Evolutionary conservation across 2,113 vertebrate species (phyloP), one percentile per base, ranked within the genome.

Genomic region (Xyliphius kryptos): DNA sequence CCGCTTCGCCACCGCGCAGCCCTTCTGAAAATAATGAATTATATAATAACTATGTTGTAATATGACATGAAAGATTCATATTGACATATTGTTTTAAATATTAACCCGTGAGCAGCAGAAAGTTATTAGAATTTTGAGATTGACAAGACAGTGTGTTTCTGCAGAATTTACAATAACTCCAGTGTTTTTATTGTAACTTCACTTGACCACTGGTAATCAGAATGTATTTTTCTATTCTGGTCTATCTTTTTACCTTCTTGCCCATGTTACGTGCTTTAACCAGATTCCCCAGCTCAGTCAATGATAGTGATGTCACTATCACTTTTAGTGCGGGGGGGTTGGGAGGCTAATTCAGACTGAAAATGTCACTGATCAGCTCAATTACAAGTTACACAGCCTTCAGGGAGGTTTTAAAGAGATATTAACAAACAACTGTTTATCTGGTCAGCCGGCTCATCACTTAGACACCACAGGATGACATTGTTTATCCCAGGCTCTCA

Each of bases 291-390:
- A 57, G 38, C 40, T 57, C 40, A 57, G 37, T 43, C 19, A 43
- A 57, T 57, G 0, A 14, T 21, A 57, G 15, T 44, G n/a, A 1
- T 44, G 17, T 22, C 19, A 21, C 51, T 62, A 52, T 51, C 63
- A 62, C 57, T 36, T 15, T 40, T 51, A 50, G 55, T n/a, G 26
- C 32, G 55, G 36, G 20, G 47, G 20, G n/a, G n/a, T n/a, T 21
- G 5, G 9, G 38, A 19, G 56, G 44, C 50, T 70, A 60, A 56
- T 41, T 36, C 63, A 21, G 20, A 19, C 37, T 20, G 65, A 61
- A 26, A 49, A 20, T 21, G 52, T 46, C 43, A 36, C 16, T n/a
- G 21, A 59, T 70, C 56, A 59, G 50, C 58, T 46, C 53, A 41
- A 60, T 50, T 20, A n/a, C 16, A 36, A 26, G 22, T 61, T 49